Evolutionary conservation across 2,888 invertebrate genomes (phyloP).

Genomic region (Rhodophaea formosa): DNA sequence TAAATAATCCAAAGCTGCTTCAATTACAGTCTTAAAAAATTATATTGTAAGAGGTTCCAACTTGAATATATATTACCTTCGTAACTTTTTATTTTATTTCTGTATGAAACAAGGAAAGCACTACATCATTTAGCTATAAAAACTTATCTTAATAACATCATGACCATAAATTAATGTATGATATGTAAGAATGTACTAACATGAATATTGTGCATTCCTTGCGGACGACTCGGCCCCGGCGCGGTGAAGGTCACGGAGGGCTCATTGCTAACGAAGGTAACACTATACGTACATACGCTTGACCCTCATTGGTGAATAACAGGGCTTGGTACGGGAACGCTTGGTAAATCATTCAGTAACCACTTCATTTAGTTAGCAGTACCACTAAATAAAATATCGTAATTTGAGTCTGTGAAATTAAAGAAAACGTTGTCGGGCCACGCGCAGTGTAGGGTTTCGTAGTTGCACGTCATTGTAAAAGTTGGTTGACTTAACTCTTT

Average conservation of each 20-base stretch:
- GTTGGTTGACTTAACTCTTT: too few relatives aligned
- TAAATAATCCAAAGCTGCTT: too few relatives aligned
- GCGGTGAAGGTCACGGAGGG: slow-evolving; percentile 67
- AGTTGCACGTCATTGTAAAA: too few relatives aligned
- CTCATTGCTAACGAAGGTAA: slow-evolving; percentile 79
- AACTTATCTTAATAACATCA: not conserved
- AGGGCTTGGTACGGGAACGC: not conserved
- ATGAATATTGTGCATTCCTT: slow-evolving; percentile 58
- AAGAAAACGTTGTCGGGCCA: too few relatives aligned
- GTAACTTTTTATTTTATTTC: not conserved
- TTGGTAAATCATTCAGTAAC: not conserved
- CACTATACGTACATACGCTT: slow-evolving; percentile 26
- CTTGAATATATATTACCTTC: not conserved
- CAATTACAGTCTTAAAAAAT: too few relatives aligned
- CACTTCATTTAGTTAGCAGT: not conserved
- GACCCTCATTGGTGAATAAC: slow-evolving; percentile 7
- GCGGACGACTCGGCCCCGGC: slow-evolving; percentile 53
- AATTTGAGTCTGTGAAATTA: too few relatives aligned
- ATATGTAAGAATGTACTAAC: slow-evolving; percentile 50
- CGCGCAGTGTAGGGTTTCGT: too few relatives aligned
- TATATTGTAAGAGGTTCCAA: too few relatives aligned
- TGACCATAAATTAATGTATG: too few relatives aligned
- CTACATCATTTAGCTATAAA: not conserved
- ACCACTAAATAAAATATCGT: not conserved
- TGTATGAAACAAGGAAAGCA: not conserved